Conservation (phyloP, 2,113 vertebrate species). For the Phodopus roborovskii region DNA sequence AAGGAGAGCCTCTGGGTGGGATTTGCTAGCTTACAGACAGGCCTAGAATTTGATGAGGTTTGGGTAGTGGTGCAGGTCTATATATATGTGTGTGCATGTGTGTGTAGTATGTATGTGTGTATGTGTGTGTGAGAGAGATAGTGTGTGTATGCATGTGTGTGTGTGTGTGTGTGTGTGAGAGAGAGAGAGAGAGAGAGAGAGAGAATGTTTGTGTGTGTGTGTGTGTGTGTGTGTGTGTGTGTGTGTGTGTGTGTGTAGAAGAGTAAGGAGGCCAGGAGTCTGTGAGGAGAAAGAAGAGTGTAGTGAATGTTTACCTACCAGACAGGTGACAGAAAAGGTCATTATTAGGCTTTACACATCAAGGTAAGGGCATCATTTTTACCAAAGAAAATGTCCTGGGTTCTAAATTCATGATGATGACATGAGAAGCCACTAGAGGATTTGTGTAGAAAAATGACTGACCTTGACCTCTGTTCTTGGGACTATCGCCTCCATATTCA, state of each 20-base stretch:
- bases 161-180: neutral
- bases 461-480: neutral
- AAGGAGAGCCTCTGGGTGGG: neutral
- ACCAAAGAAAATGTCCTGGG: neutral
- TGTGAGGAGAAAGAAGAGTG: neutral
- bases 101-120: neutral
- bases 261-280: neutral
- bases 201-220: neutral
- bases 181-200: no score
- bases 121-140: neutral
- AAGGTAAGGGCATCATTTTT: neutral
- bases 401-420: neutral
- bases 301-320: no score
- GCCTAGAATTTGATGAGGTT: neutral
- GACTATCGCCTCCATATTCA: neutral
- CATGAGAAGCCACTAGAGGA: neutral
- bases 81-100: neutral
- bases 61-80: neutral
- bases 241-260: neutral
- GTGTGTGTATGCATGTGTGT: neutral
- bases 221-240: neutral
- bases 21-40: neutral
- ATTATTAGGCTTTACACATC: neutral
- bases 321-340: neutral
- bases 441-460: conserved; percentile 5